Evolutionary conservation across 2,113 vertebrate genomes (phyloP), one percentile per base, ranked within the genome.

Genomic region (Cebidichthys violaceus): DNA sequence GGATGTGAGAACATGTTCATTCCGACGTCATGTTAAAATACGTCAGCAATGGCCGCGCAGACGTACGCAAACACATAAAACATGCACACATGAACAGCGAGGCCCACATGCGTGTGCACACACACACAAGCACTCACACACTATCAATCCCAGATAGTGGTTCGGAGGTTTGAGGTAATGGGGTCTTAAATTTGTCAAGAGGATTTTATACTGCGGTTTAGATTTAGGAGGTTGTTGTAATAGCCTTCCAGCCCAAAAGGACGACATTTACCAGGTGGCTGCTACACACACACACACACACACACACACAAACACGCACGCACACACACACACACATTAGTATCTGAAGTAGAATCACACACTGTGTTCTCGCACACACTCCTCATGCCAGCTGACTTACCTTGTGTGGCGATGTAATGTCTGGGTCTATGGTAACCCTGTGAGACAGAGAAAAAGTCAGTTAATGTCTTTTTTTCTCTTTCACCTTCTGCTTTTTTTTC

Each of bases 361-460:
- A 39, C 0, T 65, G 59, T 76, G 31, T 39, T 54, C 41, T 65
- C 87, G 55, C 82, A 82, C 78, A 88, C 78, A 78, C 75, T 64
- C 57, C 78, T 80, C 57, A 39, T 18, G 11, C 78, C 61, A 45
- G 39, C 77, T 82, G 84, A 87, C 88, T 92, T 91, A 94, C 93
- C 92, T 91, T 94, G 93, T 45, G 92, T 93, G 87, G 92, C 93
- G 84, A 94, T 93, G 89, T 94, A 94, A 90, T 94, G 93, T 90
- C 93, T 87, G 84, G 93, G 93, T 89, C 92, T 83, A 6, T 93
- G 92, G 86, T 94, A 94, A 0, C 93, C 93, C 92, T 94, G 90
- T 31, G 75, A 88, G 76, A 90, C 52, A 82, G 83, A 75, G n/a
- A 88, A 24, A 61, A 85, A 47, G 50, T 22, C 6, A 39, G n/a